phyloP scores from a whole-genome alignment of 1,140 invertebrate species.

The Scaptomyza graminum region DNA sequence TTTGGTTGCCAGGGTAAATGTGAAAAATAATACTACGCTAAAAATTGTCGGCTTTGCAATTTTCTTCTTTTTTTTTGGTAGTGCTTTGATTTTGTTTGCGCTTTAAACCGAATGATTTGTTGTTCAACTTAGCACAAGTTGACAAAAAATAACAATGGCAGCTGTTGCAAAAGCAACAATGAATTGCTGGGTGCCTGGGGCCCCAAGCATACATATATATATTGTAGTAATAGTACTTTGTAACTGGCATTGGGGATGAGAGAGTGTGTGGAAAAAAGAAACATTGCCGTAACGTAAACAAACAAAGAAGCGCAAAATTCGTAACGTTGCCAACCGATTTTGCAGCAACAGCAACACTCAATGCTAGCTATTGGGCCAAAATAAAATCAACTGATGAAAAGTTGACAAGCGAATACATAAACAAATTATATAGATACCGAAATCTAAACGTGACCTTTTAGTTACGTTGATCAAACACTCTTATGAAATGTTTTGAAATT shows the following conservation, averaged over 20 bases:
- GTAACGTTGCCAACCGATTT: slow-evolving; percentile 50
- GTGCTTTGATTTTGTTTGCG: slow-evolving; percentile 75
- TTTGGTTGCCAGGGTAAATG: slow-evolving; percentile 10
- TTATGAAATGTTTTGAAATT: too few relatives aligned
- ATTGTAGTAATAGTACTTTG: neutral
- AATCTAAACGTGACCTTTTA: neutral
- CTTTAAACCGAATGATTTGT: slow-evolving; percentile 80
- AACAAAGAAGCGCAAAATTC: slow-evolving; percentile 56
- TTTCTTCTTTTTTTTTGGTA: slow-evolving; percentile 38
- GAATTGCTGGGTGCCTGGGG: slow-evolving; percentile 6
- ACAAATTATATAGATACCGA: slow-evolving; percentile 1
- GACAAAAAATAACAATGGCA: slow-evolving; percentile 72
- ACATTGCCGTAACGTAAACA: slow-evolving; percentile 61
- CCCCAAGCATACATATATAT: neutral
- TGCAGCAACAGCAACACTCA: slow-evolving; percentile 32
- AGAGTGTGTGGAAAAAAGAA: slow-evolving; percentile 26
- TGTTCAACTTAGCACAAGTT: slow-evolving; percentile 77
- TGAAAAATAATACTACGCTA: slow-evolving; percentile 23
- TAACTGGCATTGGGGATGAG: neutral
- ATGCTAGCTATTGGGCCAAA: slow-evolving; percentile 29
- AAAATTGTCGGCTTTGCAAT: slow-evolving; percentile 57
- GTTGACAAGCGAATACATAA: neutral
- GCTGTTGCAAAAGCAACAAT: slow-evolving; percentile 77
- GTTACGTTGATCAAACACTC: neutral
- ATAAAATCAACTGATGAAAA: slow-evolving; percentile 19